Evolutionary conservation across 2,888 invertebrate species (phyloP).

Genomic region (Phasia obesa): DNA sequence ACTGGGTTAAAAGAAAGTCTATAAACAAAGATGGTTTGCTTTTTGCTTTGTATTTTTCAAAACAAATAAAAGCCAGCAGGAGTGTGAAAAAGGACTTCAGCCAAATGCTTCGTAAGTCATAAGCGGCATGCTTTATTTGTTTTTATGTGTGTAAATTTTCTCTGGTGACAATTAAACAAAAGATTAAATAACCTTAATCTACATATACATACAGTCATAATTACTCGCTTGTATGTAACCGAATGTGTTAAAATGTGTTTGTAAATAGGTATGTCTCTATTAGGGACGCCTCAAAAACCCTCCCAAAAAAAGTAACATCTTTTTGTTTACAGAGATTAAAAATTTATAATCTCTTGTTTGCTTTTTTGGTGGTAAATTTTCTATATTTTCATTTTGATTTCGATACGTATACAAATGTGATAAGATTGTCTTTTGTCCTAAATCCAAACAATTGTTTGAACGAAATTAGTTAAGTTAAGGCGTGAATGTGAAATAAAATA

Average conservation of each 20-base stretch:
- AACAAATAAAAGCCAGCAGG: constrained; percentile 36
- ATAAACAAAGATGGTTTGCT: constrained; percentile 35
- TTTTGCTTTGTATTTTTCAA: background rate
- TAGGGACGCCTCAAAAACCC: background rate
- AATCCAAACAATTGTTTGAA: background rate
- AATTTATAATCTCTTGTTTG: constrained; percentile 6
- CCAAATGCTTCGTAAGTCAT: constrained; percentile 66
- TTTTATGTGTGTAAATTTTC: constrained; percentile 2
- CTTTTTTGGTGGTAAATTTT: constrained; percentile 9
- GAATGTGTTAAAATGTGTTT: background rate
- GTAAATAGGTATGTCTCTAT: background rate
- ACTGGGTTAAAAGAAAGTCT: constrained; percentile 21
- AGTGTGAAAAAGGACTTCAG: constrained; percentile 41
- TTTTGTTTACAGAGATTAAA: background rate
- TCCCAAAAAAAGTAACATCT: background rate
- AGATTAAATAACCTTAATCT: constrained; percentile 63
- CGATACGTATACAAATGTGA: background rate
- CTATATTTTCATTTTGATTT: background rate
- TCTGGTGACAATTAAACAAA: constrained; percentile 65
- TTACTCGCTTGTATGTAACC: background rate
- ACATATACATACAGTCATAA: constrained; percentile 18
- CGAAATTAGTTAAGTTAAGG: background rate
- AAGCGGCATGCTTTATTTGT: constrained; percentile 41
- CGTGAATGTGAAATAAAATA: background rate
- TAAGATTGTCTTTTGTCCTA: background rate